Evolutionary conservation across 35 echinoderm and acorn worm genomes (phyloP).

Genomic region (Lytechinus pictus): DNA sequence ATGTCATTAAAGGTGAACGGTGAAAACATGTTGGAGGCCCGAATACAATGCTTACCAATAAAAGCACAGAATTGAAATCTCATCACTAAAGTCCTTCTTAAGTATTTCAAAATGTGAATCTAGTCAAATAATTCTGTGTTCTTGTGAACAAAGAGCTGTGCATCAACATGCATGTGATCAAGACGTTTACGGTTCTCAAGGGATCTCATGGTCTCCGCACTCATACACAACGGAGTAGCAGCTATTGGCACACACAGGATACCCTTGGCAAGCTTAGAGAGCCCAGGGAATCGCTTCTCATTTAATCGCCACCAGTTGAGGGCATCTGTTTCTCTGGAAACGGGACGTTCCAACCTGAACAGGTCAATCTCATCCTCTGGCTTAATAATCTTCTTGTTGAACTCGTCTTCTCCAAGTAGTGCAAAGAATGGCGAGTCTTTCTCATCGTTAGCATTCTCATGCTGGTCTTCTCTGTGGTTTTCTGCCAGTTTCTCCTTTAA

Average conservation of each 20-base stretch:
- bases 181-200: constrained; percentile 10
- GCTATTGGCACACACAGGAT: constrained; percentile 31
- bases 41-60: too few relatives aligned
- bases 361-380: constrained; percentile 50
- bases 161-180: constrained; percentile 26
- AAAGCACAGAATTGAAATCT: too few relatives aligned
- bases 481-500: background rate
- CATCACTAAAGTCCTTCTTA: too few relatives aligned
- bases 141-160: constrained; percentile 32
- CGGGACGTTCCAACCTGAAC: constrained; percentile 30
- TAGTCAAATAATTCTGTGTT: background rate
- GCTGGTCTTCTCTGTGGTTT: background rate
- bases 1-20: too few relatives aligned
- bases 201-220: background rate
- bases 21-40: too few relatives aligned
- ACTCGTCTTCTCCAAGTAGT: constrained; percentile 35
- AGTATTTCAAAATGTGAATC: background rate
- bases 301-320: constrained; percentile 40
- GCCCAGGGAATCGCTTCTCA: constrained; percentile 24
- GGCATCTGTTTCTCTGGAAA: constrained; percentile 42
- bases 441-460: background rate
- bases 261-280: constrained; percentile 1
- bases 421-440: constrained; percentile 33
- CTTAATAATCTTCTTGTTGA: constrained; percentile 27
- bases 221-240: background rate